phyloP scores from a whole-genome alignment of 2,797 vertebrate genomes.

The Aselliscus stoliczkanus region DNA sequence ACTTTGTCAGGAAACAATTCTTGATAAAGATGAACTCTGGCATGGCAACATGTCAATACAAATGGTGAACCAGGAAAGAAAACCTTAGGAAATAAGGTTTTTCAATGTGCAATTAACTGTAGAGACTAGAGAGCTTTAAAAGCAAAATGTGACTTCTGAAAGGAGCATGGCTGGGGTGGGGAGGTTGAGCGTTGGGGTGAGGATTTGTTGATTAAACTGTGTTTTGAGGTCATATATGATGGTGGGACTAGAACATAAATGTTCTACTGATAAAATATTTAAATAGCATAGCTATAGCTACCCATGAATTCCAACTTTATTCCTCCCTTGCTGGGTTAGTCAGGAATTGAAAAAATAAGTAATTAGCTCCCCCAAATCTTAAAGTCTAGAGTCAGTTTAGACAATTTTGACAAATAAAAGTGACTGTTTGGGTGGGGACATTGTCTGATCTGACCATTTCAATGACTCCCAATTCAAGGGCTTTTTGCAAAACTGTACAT shows the following conservation, averaged over 20 bases:
- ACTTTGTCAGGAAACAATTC: slow-evolving; percentile 12
- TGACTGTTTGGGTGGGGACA: neutral
- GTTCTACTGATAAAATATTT: neutral
- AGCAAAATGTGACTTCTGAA: neutral
- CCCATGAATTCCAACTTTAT: neutral
- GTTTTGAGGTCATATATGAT: neutral
- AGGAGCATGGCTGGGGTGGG: fast-evolving
- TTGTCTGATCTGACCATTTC: neutral
- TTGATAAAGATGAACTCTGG: neutral
- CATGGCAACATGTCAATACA: neutral
- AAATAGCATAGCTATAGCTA: neutral
- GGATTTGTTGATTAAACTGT: neutral
- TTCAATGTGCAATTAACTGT: neutral
- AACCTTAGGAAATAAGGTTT: neutral
- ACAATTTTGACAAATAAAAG: neutral
- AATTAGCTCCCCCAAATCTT: neutral
- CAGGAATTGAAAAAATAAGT: neutral
- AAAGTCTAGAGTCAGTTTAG: neutral
- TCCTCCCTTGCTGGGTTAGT: neutral
- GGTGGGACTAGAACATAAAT: neutral
- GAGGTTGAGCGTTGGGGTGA: too few relatives aligned
- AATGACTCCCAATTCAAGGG: neutral
- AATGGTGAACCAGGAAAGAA: neutral
- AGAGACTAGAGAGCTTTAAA: neutral
- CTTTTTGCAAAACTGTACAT: neutral